Base-by-base conservation (phyloP, 1,140 invertebrate species). In the Cotesia vestalis region DNA sequence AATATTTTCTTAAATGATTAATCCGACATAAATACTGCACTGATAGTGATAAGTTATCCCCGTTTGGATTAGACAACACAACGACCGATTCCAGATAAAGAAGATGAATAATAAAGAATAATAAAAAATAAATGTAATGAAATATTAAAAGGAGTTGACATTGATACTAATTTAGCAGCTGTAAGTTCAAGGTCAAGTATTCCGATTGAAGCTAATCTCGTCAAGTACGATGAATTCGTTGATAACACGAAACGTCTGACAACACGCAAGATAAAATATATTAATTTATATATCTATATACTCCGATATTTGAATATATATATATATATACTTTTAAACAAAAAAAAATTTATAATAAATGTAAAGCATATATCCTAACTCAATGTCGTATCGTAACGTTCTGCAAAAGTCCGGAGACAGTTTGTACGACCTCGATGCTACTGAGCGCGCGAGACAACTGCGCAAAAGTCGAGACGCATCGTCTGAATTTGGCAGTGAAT, bases 391-490 rank as follows among this genome's bases (percentile, higher is more conserved):
- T 55, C 53, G 17, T 55, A 46, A 46, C 8, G 40, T 46, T 46
- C 17, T 55, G 53, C n/a, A 12, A 55, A 55, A 14, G n/a, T 14
- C 53, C n/a, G 17, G 53, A 55, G 17, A 55, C 17, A 55, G 53
- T 55, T 17, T n/a, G n/a, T 60, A 27, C 59, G 59, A 60, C 59
- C 59, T 60, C 59, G 59, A 60, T 60, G 59, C 59, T 20, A 60
- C 59, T 27, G 27, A 60, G 27, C 59, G 59, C 17, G 59, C 27
- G 27, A 60, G 59, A 60, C 59, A 60, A 60, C 59, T 60, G 59
- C 59, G 59, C 59, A 60, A 60, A 60, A 60, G 59, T 60, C 59
- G 59, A 60, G 59, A 52, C 63, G 52, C 66, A 55, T 52, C 52
- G 46, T 36, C 52, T 52, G 46, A 53, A 55, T 68, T 68, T 68